Evolutionary conservation across 1,140 invertebrate species (phyloP).

Genomic region (Aphis craccivora): DNA sequence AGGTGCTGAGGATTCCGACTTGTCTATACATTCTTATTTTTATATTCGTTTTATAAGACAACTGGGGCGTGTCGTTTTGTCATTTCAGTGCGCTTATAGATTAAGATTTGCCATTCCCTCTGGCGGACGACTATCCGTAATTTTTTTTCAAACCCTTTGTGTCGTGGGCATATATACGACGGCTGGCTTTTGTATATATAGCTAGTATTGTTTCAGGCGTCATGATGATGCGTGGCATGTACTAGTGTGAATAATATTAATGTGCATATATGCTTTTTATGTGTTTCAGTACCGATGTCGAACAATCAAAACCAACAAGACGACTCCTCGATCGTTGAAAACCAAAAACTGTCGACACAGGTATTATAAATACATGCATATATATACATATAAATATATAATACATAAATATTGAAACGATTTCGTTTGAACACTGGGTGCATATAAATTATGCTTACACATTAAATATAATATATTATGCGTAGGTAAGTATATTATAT

Average conservation of each 20-base stretch:
- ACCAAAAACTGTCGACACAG: constrained; percentile 48
- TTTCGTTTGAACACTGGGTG: neutral
- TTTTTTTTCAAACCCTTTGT: constrained; percentile 35
- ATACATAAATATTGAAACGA: neutral
- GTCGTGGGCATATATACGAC: neutral
- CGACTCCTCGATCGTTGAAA: constrained; percentile 36
- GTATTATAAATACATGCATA: neutral
- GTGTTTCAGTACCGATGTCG: constrained; percentile 53
- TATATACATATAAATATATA: neutral
- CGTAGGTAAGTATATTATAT: neutral
- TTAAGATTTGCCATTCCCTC: constrained; percentile 1
- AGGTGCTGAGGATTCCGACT: neutral
- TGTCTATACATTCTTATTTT: neutral
- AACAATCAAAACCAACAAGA: constrained; percentile 52
- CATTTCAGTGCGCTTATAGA: neutral
- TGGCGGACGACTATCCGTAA: neutral
- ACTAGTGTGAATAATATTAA: neutral
- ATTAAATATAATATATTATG: neutral
- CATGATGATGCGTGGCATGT: no score
- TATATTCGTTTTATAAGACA: constrained; percentile 30
- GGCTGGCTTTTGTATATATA: neutral
- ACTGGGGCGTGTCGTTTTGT: constrained; percentile 25
- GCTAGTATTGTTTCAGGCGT: neutral
- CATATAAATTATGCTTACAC: neutral
- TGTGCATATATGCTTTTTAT: neutral